Base-by-base conservation (phyloP, 2,113 vertebrate species). In the Upupa epops region DNA sequence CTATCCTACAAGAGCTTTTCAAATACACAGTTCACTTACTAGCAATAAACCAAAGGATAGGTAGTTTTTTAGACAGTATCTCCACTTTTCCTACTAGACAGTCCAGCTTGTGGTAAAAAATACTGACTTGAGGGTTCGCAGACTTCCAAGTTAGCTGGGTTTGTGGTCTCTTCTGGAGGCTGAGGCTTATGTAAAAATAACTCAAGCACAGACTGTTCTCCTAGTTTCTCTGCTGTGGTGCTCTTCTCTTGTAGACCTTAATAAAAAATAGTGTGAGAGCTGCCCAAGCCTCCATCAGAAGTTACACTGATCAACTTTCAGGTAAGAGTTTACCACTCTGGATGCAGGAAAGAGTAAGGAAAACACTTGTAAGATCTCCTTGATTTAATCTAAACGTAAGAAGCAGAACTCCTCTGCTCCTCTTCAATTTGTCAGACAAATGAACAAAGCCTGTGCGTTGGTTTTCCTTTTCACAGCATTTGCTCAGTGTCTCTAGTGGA, bases 221-320 rank as follows among this genome's bases (percentile, higher is more conserved):
- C 25, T 21, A 55, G 10, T 14, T 76, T 51, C 22, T 72, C 9
- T 65, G 4, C 17, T 36, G 17, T 54, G 29, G 19, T 2, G 45
- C 5, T 70, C 7, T 83, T 37, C n/a, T 69, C 6, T 24, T 1
- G 1, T 0, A 52, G 26, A n/a, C 15, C 28, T 29, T 36, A 14
- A 42, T 42, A 42, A 42, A 32, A 84, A 80, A 40, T 5, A 37
- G 6, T 5, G 42, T 11, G 49, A 54, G 31, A 65, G 3, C 17
- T 80, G 6, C 21, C 51, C 37, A 40, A 55, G 6, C 2, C 20
- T 65, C 15, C n/a, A 10, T 22, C 11, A 73, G 56, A 83, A 45
- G 3, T 6, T 25, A 13, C 4, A 24, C 13, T 46, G 52, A 66
- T 0, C 13, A 65, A 3, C 4, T 83, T 58, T 74, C 25, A 34